A percentile compares a stretch with the other conserved stretches of the same genome.
Evolutionary conservation across 2,888 invertebrate species (phyloP).

Genomic region (Pammene aurita): DNA sequence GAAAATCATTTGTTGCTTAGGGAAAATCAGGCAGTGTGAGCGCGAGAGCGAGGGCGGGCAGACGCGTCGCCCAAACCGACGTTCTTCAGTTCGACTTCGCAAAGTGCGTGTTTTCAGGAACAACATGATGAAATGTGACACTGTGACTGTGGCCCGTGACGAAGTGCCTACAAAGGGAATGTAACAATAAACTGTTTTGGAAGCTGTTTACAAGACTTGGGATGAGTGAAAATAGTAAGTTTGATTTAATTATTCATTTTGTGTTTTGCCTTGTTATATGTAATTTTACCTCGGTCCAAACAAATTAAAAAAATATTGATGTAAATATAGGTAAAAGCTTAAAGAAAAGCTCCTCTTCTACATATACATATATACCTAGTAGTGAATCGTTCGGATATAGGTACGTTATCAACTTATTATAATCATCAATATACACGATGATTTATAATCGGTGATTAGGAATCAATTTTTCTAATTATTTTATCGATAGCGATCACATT

Average conservation of each 20-base stretch:
- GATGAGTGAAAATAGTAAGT: slow-evolving; percentile 77
- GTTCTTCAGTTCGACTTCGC: not conserved
- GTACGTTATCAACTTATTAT: too few relatives aligned
- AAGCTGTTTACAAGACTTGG: slow-evolving; percentile 70
- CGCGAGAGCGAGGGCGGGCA: slow-evolving; percentile 50
- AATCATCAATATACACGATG: too few relatives aligned
- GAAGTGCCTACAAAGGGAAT: slow-evolving; percentile 24
- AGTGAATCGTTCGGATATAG: too few relatives aligned
- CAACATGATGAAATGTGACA: slow-evolving; percentile 53
- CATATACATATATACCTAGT: too few relatives aligned
- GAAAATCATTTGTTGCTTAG: slow-evolving; percentile 78
- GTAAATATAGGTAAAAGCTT: too few relatives aligned
- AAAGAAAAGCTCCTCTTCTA: too few relatives aligned
- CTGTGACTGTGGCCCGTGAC: slow-evolving; percentile 28
- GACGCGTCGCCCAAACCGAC: slow-evolving; percentile 27
- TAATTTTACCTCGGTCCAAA: not conserved
- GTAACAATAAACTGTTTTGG: slow-evolving; percentile 42
- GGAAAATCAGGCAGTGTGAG: slow-evolving; percentile 61
- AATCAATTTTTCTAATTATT: too few relatives aligned
- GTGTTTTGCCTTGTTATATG: not conserved
- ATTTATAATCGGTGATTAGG: too few relatives aligned
- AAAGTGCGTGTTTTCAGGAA: slow-evolving; percentile 56
- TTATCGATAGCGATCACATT: too few relatives aligned
- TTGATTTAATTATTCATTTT: slow-evolving; percentile 14
- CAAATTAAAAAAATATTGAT: too few relatives aligned